Percentiles rank a stretch among this genome's conserved stretches.
Conservation (phyloP, 2,797 vertebrate species). For the Hippocampus kuda region DNA sequence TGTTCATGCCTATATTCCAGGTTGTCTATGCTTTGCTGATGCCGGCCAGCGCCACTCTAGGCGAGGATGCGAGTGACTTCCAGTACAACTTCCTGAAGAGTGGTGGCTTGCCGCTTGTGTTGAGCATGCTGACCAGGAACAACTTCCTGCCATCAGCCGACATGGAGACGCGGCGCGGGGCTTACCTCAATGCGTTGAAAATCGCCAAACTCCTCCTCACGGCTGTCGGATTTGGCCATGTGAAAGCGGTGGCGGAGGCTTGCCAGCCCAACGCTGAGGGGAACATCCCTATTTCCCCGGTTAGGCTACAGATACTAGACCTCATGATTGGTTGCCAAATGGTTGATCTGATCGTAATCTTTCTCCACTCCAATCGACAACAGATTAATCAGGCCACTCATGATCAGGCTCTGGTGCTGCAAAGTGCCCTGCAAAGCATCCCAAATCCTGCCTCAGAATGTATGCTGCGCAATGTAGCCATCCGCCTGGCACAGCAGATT, state of each 20-base stretch:
- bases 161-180: slow-evolving; percentile 95
- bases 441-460: slow-evolving; percentile 97
- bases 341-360: not conserved
- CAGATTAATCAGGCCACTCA: slow-evolving; percentile 96
- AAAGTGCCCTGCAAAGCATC: slow-evolving; percentile 97
- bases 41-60: slow-evolving; percentile 94
- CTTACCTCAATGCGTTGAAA: slow-evolving; percentile 96
- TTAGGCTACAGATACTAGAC: slow-evolving; percentile 49
- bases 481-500: slow-evolving; percentile 97
- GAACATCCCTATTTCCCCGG: slow-evolving; percentile 84
- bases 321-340: slow-evolving; percentile 12
- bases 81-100: slow-evolving; percentile 98
- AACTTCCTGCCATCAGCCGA: slow-evolving; percentile 97
- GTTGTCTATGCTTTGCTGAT: slow-evolving; percentile 99
- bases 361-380: slow-evolving; percentile 24
- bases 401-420: slow-evolving; percentile 96
- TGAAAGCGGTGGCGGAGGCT: slow-evolving; percentile 95
- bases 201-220: slow-evolving; percentile 95
- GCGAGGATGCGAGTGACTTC: slow-evolving; percentile 96
- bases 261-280: slow-evolving; percentile 92
- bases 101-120: slow-evolving; percentile 87
- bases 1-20: slow-evolving; percentile 51
- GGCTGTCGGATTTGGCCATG: slow-evolving; percentile 93
- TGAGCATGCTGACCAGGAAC: slow-evolving; percentile 98
- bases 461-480: slow-evolving; percentile 98